Percentiles rank a stretch among this genome's conserved stretches.
phyloP scores from a whole-genome alignment of 2,797 vertebrate genomes.

The Scolopax rusticola region DNA sequence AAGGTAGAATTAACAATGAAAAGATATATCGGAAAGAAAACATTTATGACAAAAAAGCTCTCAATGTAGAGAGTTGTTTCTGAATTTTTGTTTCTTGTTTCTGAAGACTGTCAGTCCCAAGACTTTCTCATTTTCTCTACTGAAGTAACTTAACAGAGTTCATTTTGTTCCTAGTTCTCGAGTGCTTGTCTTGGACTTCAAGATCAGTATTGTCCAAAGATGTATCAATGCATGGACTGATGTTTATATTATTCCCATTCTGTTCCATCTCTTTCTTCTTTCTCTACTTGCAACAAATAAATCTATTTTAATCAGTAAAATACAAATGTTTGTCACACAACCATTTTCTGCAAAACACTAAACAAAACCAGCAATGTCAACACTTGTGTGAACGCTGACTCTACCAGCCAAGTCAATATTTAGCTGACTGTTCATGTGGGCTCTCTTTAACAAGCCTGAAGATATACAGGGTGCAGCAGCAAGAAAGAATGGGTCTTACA shows the following conservation, averaged over 20 bases:
- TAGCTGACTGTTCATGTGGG: not conserved
- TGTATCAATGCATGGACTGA: not conserved
- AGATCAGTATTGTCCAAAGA: not conserved
- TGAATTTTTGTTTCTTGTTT: not conserved
- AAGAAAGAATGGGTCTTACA: not conserved
- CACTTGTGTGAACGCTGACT: not conserved
- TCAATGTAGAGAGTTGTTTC: not conserved
- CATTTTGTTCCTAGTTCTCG: not conserved
- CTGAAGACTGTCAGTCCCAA: not conserved
- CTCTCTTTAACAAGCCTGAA: not conserved
- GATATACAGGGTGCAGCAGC: not conserved
- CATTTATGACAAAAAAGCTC: not conserved
- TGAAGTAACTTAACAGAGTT: not conserved
- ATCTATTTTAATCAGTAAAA: not conserved
- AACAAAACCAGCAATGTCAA: not conserved
- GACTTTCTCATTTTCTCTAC: not conserved
- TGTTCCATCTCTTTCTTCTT: not conserved
- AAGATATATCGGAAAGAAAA: not conserved
- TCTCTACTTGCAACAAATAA: not conserved
- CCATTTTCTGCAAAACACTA: not conserved
- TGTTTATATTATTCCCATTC: not conserved
- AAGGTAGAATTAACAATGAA: not conserved
- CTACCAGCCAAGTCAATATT: not conserved
- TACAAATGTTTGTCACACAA: not conserved
- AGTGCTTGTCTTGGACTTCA: not conserved